These are phyloP conservation scores for Eulemur rufifrons DNA, from an alignment of 2,113 vertebrate species.

Conservation along the genomic window DNA sequence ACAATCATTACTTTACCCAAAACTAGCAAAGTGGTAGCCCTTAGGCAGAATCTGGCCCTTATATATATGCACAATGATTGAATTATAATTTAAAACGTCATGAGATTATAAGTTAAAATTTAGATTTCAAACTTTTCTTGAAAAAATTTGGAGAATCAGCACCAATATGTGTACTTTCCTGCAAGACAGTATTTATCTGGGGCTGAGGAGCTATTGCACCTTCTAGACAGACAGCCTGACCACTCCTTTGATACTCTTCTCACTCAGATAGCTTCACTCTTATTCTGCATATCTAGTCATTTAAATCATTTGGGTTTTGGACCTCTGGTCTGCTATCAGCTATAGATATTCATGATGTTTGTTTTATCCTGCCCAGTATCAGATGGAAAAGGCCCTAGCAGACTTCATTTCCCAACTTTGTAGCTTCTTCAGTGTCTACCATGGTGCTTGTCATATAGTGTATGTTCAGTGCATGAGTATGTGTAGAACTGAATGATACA, in stretches of 20 bases:
- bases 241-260: background rate
- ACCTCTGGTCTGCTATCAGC: background rate
- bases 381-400: background rate
- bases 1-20: background rate
- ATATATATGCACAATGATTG: no score
- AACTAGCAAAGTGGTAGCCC: background rate
- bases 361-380: background rate
- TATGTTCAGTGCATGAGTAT: background rate
- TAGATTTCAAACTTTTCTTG: background rate
- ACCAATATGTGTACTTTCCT: background rate
- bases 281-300: background rate
- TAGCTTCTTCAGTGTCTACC: background rate
- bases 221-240: background rate
- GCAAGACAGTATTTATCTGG: background rate
- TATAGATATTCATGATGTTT: background rate
- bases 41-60: background rate
- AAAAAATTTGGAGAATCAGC: background rate
- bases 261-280: background rate
- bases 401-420: background rate
- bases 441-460: background rate
- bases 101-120: background rate
- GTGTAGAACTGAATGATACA: background rate
- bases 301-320: background rate
- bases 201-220: background rate
- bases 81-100: background rate